Evolutionary conservation across 1,140 invertebrate species (phyloP), one percentile per base, ranked within the genome.

Genomic region (Drosophila suzukii): DNA sequence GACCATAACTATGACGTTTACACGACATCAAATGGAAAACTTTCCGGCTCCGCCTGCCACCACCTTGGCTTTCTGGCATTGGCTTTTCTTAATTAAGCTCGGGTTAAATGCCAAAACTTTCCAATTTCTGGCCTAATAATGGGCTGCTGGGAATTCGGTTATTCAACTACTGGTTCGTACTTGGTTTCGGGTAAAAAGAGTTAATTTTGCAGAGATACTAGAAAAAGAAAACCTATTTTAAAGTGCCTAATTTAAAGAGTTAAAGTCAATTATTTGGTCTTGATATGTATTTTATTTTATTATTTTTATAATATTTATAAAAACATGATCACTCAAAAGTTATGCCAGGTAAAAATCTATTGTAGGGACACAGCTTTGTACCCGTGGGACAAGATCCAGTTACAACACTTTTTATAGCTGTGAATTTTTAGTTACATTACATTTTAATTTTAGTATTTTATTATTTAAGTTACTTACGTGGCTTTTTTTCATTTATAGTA

Each of bases 11-110:
- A 47, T 70, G 54, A 58, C 74, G 46, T 73, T 74, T 81, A 78
- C 81, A 84, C 77, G 76, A 84, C 81, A 80, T 84, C 76, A 84
- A 84, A 85, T 77, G 66, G 43, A 73, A 85, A 84, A 84, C 58
- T 85, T 84, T 85, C 10, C 32, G 11, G 41, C 46, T 63, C 30
- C 39, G 71, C 15, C 54, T 20, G 20, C 47, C 27, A 47, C 47
- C 12, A 10, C 17, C 36, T 32, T 44, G 20, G 13, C 30, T 53
- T 49, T 41, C 46, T 56, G 73, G 73, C 54, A 65, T 32, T 71
- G 68, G 53, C 68, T 71, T 38, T 65, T 67, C 55, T 55, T 80
- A 84, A 84, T 84, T 84, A 85, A 85, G 62, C 61, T 30, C 46
- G 44, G 61, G 34, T 67, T 76, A 39, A 55, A 70, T 58, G 70